Conservation (phyloP, 2,113 vertebrate genomes). For the Lethenteron reissneri region DNA sequence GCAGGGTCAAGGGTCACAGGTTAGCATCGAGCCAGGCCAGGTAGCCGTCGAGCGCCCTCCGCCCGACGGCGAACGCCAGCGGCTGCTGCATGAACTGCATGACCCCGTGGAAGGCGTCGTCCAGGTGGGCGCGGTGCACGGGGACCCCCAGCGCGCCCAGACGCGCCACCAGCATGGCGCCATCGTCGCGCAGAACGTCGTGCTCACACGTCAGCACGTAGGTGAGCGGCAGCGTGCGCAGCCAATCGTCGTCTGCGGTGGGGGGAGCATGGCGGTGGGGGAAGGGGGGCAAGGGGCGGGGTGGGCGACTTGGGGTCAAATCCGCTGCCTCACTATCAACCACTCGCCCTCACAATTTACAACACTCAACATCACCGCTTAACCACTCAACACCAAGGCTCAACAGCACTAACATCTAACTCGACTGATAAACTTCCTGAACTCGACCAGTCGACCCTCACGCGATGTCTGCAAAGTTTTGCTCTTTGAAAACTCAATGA, state of each 20-base stretch:
- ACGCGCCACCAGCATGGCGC: constrained; percentile 57
- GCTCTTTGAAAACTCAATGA: no score
- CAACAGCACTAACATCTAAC: no score
- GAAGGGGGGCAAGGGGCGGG: no score
- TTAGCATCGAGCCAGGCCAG: constrained; percentile 63
- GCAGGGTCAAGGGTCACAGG: constrained; percentile 23
- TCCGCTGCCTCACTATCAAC: no score
- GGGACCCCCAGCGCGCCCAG: constrained; percentile 42
- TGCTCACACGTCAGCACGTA: constrained; percentile 81
- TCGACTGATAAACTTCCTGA: no score
- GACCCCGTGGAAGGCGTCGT: constrained; percentile 78
- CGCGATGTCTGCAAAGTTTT: no score
- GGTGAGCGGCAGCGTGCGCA: constrained; percentile 39
- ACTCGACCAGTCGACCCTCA: no score
- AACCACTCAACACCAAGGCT: no score
- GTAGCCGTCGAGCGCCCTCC: constrained; percentile 42
- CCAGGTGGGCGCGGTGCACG: constrained; percentile 57
- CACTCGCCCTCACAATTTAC: no score
- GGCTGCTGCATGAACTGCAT: constrained; percentile 62
- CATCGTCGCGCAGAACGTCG: constrained; percentile 69
- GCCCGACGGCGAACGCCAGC: constrained; percentile 37
- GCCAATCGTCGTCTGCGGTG: constrained; percentile 33
- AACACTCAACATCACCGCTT: no score
- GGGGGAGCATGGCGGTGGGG: constrained; percentile 24
- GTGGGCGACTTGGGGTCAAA: no score